Conservation (phyloP, 2,888 invertebrate genomes). For the Ornithoptera alexandrae region DNA sequence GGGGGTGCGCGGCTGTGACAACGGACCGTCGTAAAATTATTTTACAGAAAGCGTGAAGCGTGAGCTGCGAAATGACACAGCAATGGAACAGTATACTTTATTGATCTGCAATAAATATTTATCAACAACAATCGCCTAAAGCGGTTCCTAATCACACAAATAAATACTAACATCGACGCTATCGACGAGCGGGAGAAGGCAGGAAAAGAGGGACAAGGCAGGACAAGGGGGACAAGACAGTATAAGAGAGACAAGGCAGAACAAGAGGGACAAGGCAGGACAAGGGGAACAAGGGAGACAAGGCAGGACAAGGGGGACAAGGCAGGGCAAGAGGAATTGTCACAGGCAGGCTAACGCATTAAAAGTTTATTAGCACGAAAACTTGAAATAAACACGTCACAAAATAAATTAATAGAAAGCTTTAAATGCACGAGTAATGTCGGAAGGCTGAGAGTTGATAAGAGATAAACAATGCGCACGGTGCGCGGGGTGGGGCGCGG, state of each 20-base stretch:
- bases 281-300: too few relatives aligned
- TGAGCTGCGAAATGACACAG: conserved; percentile 5
- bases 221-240: too few relatives aligned
- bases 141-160: conserved; percentile 15
- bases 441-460: conserved; percentile 39
- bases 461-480: conserved; percentile 40
- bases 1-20: too few relatives aligned
- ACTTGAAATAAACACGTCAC: conserved; percentile 10
- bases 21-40: too few relatives aligned
- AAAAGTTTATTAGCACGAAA: conserved; percentile 14
- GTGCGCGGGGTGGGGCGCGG: conserved; percentile 32
- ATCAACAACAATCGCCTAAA: conserved; percentile 25
- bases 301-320: too few relatives aligned
- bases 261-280: too few relatives aligned
- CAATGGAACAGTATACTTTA: conserved; percentile 25
- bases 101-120: conserved; percentile 21
- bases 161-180: conserved; percentile 4
- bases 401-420: conserved; percentile 30
- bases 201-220: too few relatives aligned
- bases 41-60: too few relatives aligned
- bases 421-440: conserved; percentile 43
- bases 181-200: neutral
- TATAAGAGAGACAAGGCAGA: too few relatives aligned
- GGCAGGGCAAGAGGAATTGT: neutral
- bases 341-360: conserved; percentile 1